Evolutionary conservation across 1,140 invertebrate genomes (phyloP).

Genomic region (Pogonognathellus flavescens): DNA sequence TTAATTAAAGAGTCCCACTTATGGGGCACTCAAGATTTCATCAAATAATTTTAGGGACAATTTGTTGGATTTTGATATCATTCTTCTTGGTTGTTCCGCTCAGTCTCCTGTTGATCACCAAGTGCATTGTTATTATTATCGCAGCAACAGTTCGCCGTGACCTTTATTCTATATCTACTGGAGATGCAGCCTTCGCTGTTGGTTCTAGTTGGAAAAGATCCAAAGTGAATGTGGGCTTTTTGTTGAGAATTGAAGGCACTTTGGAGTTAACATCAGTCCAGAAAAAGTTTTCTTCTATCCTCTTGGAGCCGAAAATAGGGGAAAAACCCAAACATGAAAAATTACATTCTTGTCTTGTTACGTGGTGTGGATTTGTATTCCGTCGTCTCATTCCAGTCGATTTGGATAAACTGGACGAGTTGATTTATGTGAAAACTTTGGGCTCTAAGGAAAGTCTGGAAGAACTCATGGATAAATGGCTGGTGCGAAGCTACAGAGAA

Average conservation of each 20-base stretch:
- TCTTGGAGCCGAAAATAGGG: conserved; percentile 50
- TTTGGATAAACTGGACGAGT: conserved; percentile 42
- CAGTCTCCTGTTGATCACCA: conserved; percentile 28
- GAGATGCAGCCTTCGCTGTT: conserved; percentile 56
- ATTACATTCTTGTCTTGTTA: conserved; percentile 55
- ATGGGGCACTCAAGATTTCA: background rate
- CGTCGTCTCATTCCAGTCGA: conserved; percentile 48
- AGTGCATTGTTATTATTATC: conserved; percentile 50
- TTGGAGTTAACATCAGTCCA: conserved; percentile 53
- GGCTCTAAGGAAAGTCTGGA: conserved; percentile 39
- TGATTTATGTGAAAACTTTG: conserved; percentile 40
- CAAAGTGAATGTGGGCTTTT: conserved; percentile 54
- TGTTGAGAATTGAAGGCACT: conserved; percentile 38
- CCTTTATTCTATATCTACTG: conserved; percentile 51
- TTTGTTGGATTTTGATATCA: conserved; percentile 54
- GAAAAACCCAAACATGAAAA: conserved; percentile 55
- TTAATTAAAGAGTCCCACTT: conserved; percentile 20
- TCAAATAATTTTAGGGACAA: conserved; percentile 38
- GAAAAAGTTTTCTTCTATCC: conserved; percentile 35
- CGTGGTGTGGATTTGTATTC: conserved; percentile 56
- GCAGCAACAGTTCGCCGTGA: conserved; percentile 30
- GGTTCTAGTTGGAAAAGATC: conserved; percentile 57
- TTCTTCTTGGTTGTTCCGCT: conserved; percentile 50
- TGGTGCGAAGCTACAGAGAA: conserved; percentile 44
- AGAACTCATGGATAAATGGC: conserved; percentile 52